Base-by-base conservation (phyloP, 2,888 invertebrate species). In the Allophyes oxyacanthae region DNA sequence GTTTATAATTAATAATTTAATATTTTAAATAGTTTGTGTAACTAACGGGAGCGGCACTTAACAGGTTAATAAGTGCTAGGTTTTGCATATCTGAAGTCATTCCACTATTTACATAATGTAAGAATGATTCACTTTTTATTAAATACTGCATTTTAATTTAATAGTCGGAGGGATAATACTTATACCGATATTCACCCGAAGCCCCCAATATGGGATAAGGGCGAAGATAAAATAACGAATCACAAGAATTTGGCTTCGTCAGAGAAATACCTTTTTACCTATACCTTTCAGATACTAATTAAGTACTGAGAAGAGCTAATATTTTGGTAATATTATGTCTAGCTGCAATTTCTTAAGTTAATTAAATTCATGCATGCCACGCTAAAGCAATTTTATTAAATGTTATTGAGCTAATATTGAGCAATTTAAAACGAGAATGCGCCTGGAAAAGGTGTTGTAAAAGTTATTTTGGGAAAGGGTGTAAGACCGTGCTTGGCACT, bases 301-400 rank as follows among this genome's bases (percentile, higher is more conserved):
- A 37, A 6, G n/a, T 6, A 38, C 6, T 20, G 20, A 20, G 20
- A 38, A 38, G 20, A 28, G 28, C 28, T 28, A 6, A 28, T 28
- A 28, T 28, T 28, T 14, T 13, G 4, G 10, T 13, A 14, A 36
- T 36, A 20, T 28, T 9, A 43, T 52, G 34, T 3, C 2, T 11
- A 33, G 15, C 14, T 38, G 13, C 43, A 58, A 53, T 48, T 48
- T 41, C 28, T 38, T 42, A 49, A 49, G 8, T 59, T 64, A 45
- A 67, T 68, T 59, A 68, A 64, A 68, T 64, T 42, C 34, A 25
- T 48, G 68, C 51, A 44, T 37, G 54, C 44, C 38, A 54, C 40
- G 68, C 50, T 32, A 32, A 42, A 48, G 28, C 25, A 25, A 37
- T 48, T 40, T 10, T 33, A 33, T 36, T 48, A 48, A 44, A 9